Base-by-base conservation (phyloP, 2,888 invertebrate species). In the Zygothrica quintamaculata region DNA sequence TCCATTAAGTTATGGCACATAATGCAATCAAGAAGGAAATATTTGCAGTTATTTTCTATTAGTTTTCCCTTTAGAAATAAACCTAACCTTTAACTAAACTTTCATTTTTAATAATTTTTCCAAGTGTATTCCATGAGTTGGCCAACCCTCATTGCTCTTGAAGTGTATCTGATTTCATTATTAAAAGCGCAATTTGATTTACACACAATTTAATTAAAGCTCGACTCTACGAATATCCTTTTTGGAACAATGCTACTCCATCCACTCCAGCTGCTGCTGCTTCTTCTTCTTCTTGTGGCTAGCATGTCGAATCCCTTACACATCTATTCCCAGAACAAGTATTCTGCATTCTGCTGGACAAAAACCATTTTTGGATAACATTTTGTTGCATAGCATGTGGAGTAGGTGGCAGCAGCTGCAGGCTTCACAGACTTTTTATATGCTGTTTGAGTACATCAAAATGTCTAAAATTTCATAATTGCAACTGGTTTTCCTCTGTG, bases 401-500 rank as follows among this genome's bases (percentile, higher is more conserved):
- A 11, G 22, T 31, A 15, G 11, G 33, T 2, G 16, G 4, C 13
- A n/a, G 43, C 71, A 66, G 55, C 58, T 77, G 74, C 57, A 16
- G 60, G 56, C 56, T 61, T 70, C 65, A 52, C 76, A 57, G 59
- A 53, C 36, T 60, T 69, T 69, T 55, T 60, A 60, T 65, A 65
- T 73, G 69, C 48, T 48, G 52, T 55, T 75, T 53, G 66, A 74
- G 73, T 84, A 79, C 69, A 79, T 86, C 60, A 71, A 74, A 84
- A 87, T 72, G 70, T 84, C 85, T 84, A 73, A 82, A 85, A 85
- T 84, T 87, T 84, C 87, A 84, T 87, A 84, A 84, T 87, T 87
- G 84, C 79, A 85, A 70, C 74, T 66, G 64, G 60, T 75, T 70
- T 43, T 31, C 18, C 13, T 53, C 26, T 46, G 36, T 26, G 44